Percentiles rank a stretch among this genome's conserved stretches.
Conservation (phyloP, 1,140 invertebrate genomes). For the Trichogramma pretiosum region DNA sequence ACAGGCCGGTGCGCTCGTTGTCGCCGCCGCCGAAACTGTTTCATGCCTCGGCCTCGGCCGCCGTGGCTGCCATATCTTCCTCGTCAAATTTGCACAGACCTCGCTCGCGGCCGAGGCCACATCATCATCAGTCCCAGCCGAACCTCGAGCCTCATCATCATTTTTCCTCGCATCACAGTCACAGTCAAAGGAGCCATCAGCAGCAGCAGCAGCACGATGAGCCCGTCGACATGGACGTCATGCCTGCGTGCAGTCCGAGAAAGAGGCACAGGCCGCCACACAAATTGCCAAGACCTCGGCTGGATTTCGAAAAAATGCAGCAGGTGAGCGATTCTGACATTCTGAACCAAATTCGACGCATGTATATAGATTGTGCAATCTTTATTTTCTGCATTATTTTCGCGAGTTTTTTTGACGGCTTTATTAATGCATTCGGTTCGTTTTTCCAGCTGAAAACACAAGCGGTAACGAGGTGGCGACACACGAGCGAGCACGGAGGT, state of each 20-base stretch:
- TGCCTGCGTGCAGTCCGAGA: slow-evolving; percentile 52
- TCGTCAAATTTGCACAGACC: background rate
- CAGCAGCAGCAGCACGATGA: slow-evolving; percentile 26
- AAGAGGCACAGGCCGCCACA: slow-evolving; percentile 54
- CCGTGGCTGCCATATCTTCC: background rate
- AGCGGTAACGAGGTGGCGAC: slow-evolving; percentile 58
- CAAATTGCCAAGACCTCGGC: slow-evolving; percentile 69
- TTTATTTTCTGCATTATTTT: no score
- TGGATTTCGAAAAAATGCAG: slow-evolving; percentile 96
- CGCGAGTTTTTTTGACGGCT: no score
- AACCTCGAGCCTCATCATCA: slow-evolving; percentile 30
- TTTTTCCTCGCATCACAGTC: slow-evolving; percentile 24
- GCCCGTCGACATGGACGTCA: slow-evolving; percentile 31
- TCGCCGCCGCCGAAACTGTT: slow-evolving; percentile 68
- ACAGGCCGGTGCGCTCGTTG: slow-evolving; percentile 64
- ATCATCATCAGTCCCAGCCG: slow-evolving; percentile 28
- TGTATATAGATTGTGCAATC: no score
- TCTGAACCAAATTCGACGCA: no score
- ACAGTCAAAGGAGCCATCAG: slow-evolving; percentile 14
- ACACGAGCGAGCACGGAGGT: slow-evolving; percentile 54
- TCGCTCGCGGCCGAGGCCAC: slow-evolving; percentile 17
- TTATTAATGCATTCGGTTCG: no score
- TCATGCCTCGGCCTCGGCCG: slow-evolving; percentile 48
- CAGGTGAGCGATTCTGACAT: slow-evolving; percentile 51
- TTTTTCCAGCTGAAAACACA: slow-evolving; percentile 64